phyloP scores from a whole-genome alignment of 1,140 invertebrate species.

The Drosophila nigromelanica region DNA sequence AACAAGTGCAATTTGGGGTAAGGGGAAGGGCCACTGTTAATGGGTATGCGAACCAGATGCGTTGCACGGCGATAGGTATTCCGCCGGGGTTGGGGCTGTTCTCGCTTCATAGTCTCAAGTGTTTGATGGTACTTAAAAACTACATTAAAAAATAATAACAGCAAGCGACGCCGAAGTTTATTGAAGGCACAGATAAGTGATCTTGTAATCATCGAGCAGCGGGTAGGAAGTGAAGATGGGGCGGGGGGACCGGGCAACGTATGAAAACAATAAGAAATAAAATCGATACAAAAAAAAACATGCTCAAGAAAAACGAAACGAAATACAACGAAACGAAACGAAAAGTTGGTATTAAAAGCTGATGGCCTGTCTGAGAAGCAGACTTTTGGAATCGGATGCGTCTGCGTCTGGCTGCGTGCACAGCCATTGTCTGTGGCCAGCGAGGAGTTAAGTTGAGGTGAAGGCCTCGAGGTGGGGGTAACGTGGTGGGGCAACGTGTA shows the following conservation, averaged over 20 bases:
- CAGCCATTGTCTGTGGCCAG: conserved; percentile 34
- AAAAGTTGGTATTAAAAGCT: conserved; percentile 61
- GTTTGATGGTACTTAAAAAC: conserved; percentile 82
- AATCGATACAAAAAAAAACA: conserved; percentile 53
- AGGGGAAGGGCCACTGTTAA: conserved; percentile 21
- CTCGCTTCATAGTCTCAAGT: conserved; percentile 79
- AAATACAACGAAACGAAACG: conserved; percentile 20
- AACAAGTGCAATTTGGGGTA: conserved; percentile 4
- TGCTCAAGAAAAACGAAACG: conserved; percentile 29
- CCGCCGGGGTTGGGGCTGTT: conserved; percentile 35
- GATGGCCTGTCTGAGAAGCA: conserved; percentile 38
- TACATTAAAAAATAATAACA: conserved; percentile 82
- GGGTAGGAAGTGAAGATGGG: conserved; percentile 1
- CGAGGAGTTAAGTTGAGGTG: neutral
- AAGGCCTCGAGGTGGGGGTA: neutral
- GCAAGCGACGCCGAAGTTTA: conserved; percentile 73
- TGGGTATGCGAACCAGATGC: conserved; percentile 35
- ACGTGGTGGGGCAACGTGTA: conserved; percentile 8
- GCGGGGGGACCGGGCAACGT: neutral
- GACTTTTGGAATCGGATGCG: conserved; percentile 2
- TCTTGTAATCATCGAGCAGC: conserved; percentile 72
- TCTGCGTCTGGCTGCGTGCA: conserved; percentile 51
- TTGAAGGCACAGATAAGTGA: conserved; percentile 78
- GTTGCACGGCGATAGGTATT: conserved; percentile 27
- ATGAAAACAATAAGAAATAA: conserved; percentile 78